Base-by-base conservation (phyloP, 2,888 invertebrate genomes). In the Erpobdella octoculata region DNA sequence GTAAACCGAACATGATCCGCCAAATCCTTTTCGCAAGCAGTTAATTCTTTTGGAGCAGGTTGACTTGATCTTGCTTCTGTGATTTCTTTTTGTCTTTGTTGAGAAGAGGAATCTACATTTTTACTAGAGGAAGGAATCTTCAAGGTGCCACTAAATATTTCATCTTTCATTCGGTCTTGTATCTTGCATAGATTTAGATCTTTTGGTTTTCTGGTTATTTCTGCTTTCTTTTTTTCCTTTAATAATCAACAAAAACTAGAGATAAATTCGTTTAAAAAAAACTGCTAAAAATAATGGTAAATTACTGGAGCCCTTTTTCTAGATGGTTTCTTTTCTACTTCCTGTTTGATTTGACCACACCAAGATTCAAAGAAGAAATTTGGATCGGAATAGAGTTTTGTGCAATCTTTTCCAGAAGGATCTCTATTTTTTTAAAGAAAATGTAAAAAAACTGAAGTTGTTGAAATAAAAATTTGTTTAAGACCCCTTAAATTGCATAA, bases 311-410 rank as follows among this genome's bases (percentile, higher is more conserved):
- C 33, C n/a, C 64, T 71, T 31, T 71, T 71, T 46, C 64, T 71
- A 33, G 61, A 36, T 41, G 71, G 71, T 33, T 71, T 71, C 35
- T 71, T 71, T 5, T 71, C 71, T 5, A 71, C 71, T 71, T 71
- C 70, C 9, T 70, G 53, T 33, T 61, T 38, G 41, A 71, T 64
- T 33, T 71, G 71, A 12, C 61, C 41, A 28, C 71, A 31, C 71
- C 71, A 71, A 1, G 41, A 62, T 36, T 38, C 25, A 35, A 71
- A 71, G 64, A 71, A 71, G 62, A 71, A 71, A 15, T 62, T n/a
- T 12, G 71, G 71, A 61, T 71, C 62, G 1, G 71, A 62, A 25
- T 71, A 71, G n/a, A 71, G 28, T 53, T 64, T 71, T 15, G 31
- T 21, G 18, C 64, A 46, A 35, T 64, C 71, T 41, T 62, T 37